phyloP scores from a whole-genome alignment of 2,888 invertebrate genomes.

The Amphipoea lucens region DNA sequence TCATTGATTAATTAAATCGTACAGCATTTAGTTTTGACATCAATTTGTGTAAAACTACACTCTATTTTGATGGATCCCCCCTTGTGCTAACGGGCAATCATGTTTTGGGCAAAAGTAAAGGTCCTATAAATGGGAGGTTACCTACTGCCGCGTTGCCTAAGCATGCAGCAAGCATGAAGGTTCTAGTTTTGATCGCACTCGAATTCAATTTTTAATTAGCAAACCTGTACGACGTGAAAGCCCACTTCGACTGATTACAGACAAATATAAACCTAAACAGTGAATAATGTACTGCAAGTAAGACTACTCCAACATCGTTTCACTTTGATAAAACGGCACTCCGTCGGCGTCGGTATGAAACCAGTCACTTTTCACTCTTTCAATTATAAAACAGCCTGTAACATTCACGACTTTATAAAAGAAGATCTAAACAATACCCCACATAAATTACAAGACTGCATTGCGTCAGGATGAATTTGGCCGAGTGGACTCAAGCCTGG shows the following conservation, averaged over 20 bases:
- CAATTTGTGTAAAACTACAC: neutral
- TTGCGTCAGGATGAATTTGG: slow-evolving; percentile 57
- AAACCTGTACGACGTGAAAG: neutral
- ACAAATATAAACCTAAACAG: neutral
- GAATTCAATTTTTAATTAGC: neutral
- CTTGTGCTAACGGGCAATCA: too few relatives aligned
- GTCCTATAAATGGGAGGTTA: neutral
- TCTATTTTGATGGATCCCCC: neutral
- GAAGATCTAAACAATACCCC: slow-evolving; percentile 37
- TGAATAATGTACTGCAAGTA: neutral
- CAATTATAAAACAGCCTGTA: slow-evolving; percentile 23
- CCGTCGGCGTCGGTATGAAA: too few relatives aligned
- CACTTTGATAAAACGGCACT: neutral
- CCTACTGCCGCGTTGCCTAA: neutral
- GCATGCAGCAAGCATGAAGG: neutral
- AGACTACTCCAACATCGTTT: neutral
- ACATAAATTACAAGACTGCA: slow-evolving; percentile 60
- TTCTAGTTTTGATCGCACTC: neutral
- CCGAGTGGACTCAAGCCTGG: neutral
- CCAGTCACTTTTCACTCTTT: neutral
- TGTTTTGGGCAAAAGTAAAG: neutral
- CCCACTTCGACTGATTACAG: neutral
- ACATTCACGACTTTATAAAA: slow-evolving; percentile 28
- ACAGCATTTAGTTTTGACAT: neutral
- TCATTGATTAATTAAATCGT: neutral